Conservation (phyloP, 2,113 vertebrate species). For the Orycteropus afer region DNA sequence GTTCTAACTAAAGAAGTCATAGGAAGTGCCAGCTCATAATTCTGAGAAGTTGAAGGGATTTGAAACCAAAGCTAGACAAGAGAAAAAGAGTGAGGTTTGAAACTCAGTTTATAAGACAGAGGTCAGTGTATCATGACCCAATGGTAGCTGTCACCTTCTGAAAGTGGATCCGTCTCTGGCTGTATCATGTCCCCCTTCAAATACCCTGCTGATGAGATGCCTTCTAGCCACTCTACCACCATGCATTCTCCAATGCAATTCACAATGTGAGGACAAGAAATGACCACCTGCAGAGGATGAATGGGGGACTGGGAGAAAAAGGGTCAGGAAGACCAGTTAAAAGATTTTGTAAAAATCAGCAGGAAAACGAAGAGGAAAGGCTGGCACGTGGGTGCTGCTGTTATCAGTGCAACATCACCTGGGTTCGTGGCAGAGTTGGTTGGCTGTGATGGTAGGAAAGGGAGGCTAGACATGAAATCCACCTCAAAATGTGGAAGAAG, state of each 20-base stretch:
- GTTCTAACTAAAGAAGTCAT: neutral
- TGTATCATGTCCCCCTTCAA: neutral
- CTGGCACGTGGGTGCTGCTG: neutral
- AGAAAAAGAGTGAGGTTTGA: neutral
- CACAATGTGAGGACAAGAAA: neutral
- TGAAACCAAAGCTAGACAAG: neutral
- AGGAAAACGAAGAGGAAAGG: neutral
- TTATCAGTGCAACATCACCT: neutral
- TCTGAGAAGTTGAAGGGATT: neutral
- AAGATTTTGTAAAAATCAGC: neutral
- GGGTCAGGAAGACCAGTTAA: neutral
- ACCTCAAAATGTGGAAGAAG: neutral
- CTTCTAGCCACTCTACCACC: neutral
- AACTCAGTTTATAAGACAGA: neutral
- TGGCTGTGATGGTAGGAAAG: neutral
- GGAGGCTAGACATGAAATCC: neutral
- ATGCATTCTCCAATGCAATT: neutral
- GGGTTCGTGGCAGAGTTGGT: neutral
- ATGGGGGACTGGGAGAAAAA: rapidly evolving
- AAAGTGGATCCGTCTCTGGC: neutral
- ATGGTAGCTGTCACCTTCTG: neutral
- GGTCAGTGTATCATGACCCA: neutral
- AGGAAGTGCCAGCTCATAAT: neutral
- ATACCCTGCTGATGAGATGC: neutral
- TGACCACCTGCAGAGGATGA: neutral